Evolutionary conservation across 2,888 invertebrate genomes (phyloP).

Genomic region (Cephus pulcher): DNA sequence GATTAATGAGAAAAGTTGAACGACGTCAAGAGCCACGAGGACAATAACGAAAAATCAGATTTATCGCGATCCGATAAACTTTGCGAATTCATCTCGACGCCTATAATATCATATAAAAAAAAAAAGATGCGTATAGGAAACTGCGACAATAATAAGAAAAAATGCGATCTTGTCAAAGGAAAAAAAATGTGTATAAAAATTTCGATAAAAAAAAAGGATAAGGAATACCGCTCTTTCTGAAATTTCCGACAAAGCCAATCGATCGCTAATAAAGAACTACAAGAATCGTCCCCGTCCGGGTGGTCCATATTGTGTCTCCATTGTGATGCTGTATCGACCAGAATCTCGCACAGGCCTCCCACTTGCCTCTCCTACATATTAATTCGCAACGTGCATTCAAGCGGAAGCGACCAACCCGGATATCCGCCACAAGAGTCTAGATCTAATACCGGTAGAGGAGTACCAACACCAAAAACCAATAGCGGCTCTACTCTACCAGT

Average conservation of each 20-base stretch:
- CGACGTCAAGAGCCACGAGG: background rate
- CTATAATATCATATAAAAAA: background rate
- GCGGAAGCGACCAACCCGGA: background rate
- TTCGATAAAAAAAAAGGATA: background rate
- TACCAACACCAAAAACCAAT: background rate
- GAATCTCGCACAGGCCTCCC: background rate
- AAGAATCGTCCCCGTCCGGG: background rate
- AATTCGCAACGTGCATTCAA: background rate
- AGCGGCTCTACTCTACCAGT: background rate
- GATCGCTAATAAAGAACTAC: background rate
- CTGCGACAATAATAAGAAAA: too few species aligned
- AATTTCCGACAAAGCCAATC: background rate
- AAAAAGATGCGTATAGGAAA: too few species aligned
- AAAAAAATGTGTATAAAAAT: background rate
- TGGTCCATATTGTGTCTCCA: slow-evolving; percentile 3
- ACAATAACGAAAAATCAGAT: background rate
- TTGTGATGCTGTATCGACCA: background rate
- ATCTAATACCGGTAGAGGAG: background rate
- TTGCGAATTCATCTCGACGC: background rate
- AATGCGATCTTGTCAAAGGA: slow-evolving; percentile 11
- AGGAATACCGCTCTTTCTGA: background rate
- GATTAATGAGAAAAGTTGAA: slow-evolving; percentile 3
- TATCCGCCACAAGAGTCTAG: background rate
- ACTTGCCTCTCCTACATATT: background rate
- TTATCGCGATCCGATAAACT: slow-evolving; percentile 1